phyloP scores from a whole-genome alignment of 2,888 invertebrate genomes.

The Drosophila austrosaltans region DNA sequence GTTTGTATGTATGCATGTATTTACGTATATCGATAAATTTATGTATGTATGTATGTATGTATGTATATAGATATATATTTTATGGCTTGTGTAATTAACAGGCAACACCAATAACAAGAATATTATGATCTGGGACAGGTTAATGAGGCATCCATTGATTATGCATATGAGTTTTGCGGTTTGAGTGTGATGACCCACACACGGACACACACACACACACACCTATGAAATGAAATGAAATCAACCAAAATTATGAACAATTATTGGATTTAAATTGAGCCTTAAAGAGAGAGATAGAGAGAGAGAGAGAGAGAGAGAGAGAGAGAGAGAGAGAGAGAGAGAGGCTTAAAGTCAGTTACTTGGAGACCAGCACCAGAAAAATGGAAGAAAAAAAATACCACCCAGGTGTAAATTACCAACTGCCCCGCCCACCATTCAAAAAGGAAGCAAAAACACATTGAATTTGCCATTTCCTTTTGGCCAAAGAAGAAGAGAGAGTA shows the following conservation, averaged over 20 bases:
- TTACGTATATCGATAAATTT: not conserved
- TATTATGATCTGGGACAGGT: conserved; percentile 53
- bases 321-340: conserved; percentile 1
- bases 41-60: conserved; percentile 50
- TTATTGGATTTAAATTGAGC: conserved; percentile 61
- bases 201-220: not conserved
- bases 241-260: conserved; percentile 76
- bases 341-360: conserved; percentile 5
- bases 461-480: conserved; percentile 60
- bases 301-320: conserved; percentile 18
- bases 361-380: conserved; percentile 22
- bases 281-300: conserved; percentile 1
- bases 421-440: not conserved
- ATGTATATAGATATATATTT: conserved; percentile 65
- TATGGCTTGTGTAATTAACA: conserved; percentile 73
- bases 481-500: not conserved
- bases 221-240: conserved; percentile 70
- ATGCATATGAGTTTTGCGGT: conserved; percentile 64
- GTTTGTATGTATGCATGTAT: conserved; percentile 7
- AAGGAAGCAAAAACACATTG: conserved; percentile 55
- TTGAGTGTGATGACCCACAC: conserved; percentile 21
- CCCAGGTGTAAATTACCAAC: conserved; percentile 74
- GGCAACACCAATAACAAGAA: conserved; percentile 45
- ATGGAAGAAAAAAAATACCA: conserved; percentile 55
- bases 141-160: conserved; percentile 77